Evolutionary conservation across 2,113 vertebrate genomes (phyloP).

Genomic region (Hemiprocne comata): DNA sequence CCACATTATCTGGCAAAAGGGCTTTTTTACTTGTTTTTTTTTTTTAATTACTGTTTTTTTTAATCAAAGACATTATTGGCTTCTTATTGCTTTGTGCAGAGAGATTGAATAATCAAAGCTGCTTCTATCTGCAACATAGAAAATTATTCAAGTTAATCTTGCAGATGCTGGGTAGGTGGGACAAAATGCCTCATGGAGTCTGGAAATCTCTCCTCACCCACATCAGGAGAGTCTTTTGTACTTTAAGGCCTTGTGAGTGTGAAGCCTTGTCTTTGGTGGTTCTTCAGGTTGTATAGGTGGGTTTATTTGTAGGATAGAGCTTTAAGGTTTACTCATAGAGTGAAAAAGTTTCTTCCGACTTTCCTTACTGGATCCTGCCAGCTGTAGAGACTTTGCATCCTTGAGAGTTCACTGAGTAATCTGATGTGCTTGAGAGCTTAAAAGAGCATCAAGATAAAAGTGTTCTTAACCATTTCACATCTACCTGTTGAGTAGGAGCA

Average conservation of each 20-base stretch:
- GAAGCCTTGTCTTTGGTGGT: neutral
- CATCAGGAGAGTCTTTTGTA: neutral
- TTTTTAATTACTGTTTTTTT: neutral
- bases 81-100: slow-evolving; percentile 10
- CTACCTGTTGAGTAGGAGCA: neutral
- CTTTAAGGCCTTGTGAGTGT: neutral
- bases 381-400: neutral
- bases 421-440: neutral
- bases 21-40: neutral
- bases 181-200: neutral
- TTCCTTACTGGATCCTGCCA: neutral
- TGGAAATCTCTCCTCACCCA: neutral
- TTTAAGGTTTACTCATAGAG: neutral
- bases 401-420: neutral
- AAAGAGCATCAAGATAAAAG: neutral
- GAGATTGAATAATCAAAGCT: neutral
- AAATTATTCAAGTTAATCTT: neutral
- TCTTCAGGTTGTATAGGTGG: neutral
- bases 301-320: neutral
- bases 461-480: neutral
- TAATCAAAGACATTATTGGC: neutral
- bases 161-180: neutral
- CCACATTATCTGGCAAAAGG: neutral
- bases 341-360: neutral
- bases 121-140: neutral